Conservation (phyloP, 2,888 invertebrate species). For the Ernsta delagoae region DNA sequence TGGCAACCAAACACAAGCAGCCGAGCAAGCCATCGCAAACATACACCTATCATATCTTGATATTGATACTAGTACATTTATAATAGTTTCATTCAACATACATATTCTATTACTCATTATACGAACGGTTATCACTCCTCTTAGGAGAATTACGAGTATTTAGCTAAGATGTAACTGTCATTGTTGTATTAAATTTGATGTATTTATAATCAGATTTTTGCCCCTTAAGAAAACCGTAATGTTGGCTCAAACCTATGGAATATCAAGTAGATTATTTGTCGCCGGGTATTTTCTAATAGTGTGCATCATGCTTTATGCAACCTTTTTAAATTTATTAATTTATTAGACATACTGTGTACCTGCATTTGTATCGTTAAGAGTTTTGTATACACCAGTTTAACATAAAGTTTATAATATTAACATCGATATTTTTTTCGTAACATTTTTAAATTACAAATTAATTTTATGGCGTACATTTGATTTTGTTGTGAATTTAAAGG, state of each 20-base stretch:
- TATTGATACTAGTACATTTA: slow-evolving; percentile 49
- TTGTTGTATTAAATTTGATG: slow-evolving; percentile 45
- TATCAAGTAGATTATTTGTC: slow-evolving; percentile 24
- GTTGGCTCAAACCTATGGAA: slow-evolving; percentile 19
- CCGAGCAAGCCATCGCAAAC: slow-evolving; percentile 52
- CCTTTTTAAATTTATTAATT: slow-evolving; percentile 23
- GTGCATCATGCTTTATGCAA: slow-evolving; percentile 37
- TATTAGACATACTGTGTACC: neutral
- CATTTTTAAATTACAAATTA: too few relatives aligned
- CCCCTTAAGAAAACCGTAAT: neutral
- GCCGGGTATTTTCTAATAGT: slow-evolving; percentile 15
- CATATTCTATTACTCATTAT: slow-evolving; percentile 37
- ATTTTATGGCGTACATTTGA: too few relatives aligned
- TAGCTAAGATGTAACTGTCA: slow-evolving; percentile 41
- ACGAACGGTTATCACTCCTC: slow-evolving; percentile 42
- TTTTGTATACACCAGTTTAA: neutral
- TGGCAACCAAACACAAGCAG: slow-evolving; percentile 54
- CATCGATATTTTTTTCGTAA: too few relatives aligned
- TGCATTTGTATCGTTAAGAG: neutral
- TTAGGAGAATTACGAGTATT: slow-evolving; percentile 31
- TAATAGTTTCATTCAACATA: slow-evolving; percentile 24
- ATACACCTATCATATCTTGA: slow-evolving; percentile 53
- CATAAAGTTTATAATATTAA: neutral
- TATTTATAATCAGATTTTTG: slow-evolving; percentile 23
- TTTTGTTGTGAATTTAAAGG: slow-evolving; percentile 19